phyloP scores from a whole-genome alignment of 1,140 invertebrate species.

The Drosophila elegans region DNA sequence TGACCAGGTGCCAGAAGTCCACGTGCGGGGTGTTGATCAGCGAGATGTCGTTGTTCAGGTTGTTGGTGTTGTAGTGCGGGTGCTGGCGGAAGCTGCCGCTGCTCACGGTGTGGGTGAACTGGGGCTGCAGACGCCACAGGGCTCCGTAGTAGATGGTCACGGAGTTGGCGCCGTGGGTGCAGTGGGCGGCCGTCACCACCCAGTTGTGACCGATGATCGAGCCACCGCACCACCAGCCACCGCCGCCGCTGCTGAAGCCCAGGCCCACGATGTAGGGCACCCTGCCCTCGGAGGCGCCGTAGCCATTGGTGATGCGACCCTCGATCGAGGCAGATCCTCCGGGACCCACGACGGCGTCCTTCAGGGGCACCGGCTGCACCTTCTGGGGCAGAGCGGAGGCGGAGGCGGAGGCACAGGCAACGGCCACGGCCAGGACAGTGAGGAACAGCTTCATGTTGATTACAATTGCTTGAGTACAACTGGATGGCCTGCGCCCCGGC shows the following conservation, averaged over 20 bases:
- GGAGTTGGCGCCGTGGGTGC: slow-evolving; percentile 28
- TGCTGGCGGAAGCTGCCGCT: slow-evolving; percentile 14
- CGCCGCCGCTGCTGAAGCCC: slow-evolving; percentile 29
- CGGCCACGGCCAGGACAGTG: slow-evolving; percentile 30
- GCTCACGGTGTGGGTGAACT: slow-evolving; percentile 49
- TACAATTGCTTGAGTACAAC: slow-evolving; percentile 22
- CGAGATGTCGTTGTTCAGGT: slow-evolving; percentile 38
- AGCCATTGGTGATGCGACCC: slow-evolving; percentile 27
- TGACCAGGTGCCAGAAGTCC: slow-evolving; percentile 29
- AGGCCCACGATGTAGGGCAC: slow-evolving; percentile 28
- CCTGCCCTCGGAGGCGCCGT: slow-evolving; percentile 23
- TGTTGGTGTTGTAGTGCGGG: slow-evolving; percentile 26
- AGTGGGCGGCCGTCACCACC: slow-evolving; percentile 31
- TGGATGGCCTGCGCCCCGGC: neutral
- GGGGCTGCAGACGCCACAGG: slow-evolving; percentile 49
- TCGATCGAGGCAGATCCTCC: slow-evolving; percentile 9
- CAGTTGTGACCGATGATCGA: slow-evolving; percentile 27
- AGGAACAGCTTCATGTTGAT: slow-evolving; percentile 39
- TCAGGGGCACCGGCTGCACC: slow-evolving; percentile 27
- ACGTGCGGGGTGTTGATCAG: slow-evolving; percentile 35
- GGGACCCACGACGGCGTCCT: slow-evolving; percentile 22
- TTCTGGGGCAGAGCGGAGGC: slow-evolving; percentile 13
- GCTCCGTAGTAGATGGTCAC: slow-evolving; percentile 57
- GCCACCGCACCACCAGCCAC: slow-evolving; percentile 33
- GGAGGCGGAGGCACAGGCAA: slow-evolving; percentile 17